Conservation (phyloP, 2,113 vertebrate genomes). For the Coptodon bakossiorum region DNA sequence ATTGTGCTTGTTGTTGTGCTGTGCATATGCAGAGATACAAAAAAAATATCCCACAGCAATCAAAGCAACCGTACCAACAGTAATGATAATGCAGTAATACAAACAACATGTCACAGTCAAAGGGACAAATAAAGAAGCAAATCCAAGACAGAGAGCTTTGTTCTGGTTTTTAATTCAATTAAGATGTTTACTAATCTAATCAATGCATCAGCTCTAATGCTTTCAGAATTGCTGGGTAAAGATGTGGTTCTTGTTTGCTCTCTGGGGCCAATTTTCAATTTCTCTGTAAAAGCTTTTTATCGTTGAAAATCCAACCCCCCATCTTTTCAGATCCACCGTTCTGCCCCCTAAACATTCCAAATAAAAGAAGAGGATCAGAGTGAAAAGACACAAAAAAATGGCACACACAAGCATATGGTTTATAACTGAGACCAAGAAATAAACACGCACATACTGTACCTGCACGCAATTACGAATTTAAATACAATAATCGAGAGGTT, state of each 20-base stretch:
- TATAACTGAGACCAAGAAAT: not conserved
- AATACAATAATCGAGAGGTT: not conserved
- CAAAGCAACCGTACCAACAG: constrained; percentile 16
- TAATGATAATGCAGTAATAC: constrained; percentile 40
- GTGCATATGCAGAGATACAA: not conserved
- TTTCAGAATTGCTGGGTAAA: constrained; percentile 64
- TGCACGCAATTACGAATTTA: not conserved
- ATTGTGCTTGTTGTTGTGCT: not conserved
- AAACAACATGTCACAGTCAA: constrained; percentile 50
- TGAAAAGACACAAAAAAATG: not conserved
- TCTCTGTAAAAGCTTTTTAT: constrained; percentile 55
- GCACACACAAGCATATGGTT: constrained; percentile 11
- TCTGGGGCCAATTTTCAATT: constrained; percentile 66
- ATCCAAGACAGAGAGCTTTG: constrained; percentile 47
- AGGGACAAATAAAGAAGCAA: constrained; percentile 40
- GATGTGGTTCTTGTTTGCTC: constrained; percentile 69
- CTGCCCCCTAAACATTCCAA: constrained; percentile 2
- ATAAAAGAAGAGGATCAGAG: not conserved
- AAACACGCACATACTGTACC: not conserved
- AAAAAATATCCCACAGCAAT: not conserved
- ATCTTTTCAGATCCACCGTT: not conserved
- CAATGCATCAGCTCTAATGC: constrained; percentile 65
- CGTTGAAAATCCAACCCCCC: constrained; percentile 26
- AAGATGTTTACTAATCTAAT: constrained; percentile 71
- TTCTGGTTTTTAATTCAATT: constrained; percentile 68